Conservation (phyloP, 2,113 vertebrate genomes). For the Crotalus tigris region DNA sequence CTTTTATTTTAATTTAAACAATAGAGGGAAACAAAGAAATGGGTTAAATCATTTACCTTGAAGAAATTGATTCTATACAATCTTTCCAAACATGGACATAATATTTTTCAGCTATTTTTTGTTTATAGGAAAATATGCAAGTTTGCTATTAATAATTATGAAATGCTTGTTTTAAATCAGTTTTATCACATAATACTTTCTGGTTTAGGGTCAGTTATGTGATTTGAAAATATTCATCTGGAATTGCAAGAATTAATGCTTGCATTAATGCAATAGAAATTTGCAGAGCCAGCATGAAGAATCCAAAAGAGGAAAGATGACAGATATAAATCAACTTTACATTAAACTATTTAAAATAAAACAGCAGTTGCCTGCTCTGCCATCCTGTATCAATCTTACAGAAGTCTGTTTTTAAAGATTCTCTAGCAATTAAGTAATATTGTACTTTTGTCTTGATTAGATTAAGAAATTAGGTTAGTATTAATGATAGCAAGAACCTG, state of each 20-base stretch:
- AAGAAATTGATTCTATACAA: neutral
- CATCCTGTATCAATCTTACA: too few species aligned
- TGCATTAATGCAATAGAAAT: conserved; percentile 73
- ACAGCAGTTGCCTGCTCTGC: neutral
- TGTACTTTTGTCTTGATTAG: neutral
- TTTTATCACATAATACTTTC: conserved; percentile 19
- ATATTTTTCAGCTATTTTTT: neutral
- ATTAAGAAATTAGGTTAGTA: neutral
- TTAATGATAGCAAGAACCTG: neutral
- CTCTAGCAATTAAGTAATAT: neutral
- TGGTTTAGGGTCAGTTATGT: conserved; percentile 78
- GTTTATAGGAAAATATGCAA: neutral
- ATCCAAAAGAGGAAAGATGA: conserved; percentile 47
- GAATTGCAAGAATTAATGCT: conserved; percentile 81
- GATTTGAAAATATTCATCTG: conserved; percentile 79
- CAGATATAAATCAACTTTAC: conserved; percentile 52
- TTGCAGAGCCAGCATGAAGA: conserved; percentile 73
- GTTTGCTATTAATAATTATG: neutral
- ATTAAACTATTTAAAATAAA: neutral
- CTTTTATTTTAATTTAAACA: neutral
- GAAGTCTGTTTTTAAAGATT: too few species aligned
- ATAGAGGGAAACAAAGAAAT: neutral
- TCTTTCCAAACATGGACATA: neutral
- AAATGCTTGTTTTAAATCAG: conserved; percentile 13
- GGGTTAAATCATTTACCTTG: neutral